phyloP scores from a whole-genome alignment of 92 coral and sea anemone genomes.

The Parazoanthus darwini region DNA sequence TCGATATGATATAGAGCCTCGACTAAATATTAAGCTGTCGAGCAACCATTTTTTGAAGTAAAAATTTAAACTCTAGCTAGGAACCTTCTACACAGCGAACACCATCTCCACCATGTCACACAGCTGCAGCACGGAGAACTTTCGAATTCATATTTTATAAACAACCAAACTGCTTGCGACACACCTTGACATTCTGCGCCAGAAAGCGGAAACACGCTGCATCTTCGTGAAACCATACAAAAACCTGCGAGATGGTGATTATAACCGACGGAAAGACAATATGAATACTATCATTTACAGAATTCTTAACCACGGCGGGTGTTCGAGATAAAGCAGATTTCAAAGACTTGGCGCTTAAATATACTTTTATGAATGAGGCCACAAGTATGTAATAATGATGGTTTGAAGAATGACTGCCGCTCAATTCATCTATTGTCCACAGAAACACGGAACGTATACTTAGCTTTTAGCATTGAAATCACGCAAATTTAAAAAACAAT shows the following conservation, averaged over 20 bases:
- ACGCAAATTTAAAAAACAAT: neutral
- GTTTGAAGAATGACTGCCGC: neutral
- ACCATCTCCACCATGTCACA: neutral
- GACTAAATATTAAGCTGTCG: neutral
- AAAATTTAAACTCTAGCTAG: neutral
- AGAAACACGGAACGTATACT: neutral
- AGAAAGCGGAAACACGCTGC: slow-evolving; percentile 42
- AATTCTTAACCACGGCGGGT: neutral
- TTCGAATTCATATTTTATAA: neutral
- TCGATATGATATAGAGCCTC: neutral
- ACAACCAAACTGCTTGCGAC: slow-evolving; percentile 29
- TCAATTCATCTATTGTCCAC: neutral
- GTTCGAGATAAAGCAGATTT: neutral
- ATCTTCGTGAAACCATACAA: slow-evolving; percentile 15
- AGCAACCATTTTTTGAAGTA: no score
- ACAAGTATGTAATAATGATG: neutral
- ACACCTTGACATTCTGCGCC: slow-evolving; percentile 7
- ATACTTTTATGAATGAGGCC: neutral
- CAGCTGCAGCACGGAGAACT: neutral
- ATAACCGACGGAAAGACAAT: neutral
- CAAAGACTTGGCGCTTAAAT: neutral
- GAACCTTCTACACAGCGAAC: neutral
- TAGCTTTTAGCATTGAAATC: neutral
- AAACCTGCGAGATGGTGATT: neutral
- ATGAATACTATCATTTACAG: neutral